These are phyloP conservation scores for Silurus glanis DNA, from an alignment of 2,113 vertebrate species.

Conservation along the genomic window DNA sequence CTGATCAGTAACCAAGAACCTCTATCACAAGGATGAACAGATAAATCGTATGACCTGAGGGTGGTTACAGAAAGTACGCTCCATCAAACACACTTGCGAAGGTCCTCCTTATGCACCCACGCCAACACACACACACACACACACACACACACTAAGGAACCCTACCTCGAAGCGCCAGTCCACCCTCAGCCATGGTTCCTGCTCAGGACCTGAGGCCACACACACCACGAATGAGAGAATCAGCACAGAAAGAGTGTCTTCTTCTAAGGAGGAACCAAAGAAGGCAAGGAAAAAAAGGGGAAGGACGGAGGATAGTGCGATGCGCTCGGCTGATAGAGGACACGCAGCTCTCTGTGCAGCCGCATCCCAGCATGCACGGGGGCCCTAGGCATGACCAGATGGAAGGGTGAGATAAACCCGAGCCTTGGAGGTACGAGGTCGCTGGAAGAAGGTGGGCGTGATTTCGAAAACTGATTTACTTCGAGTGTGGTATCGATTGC, in stretches of 20 bases:
- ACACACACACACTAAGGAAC: background rate
- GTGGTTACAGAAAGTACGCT: background rate
- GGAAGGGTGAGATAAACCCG: slow-evolving; percentile 21
- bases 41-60: background rate
- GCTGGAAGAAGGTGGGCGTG: background rate
- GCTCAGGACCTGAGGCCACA: background rate
- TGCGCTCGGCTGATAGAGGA: slow-evolving; percentile 56
- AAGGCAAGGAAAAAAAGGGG: slow-evolving; percentile 46
- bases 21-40: too few relatives aligned
- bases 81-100: background rate
- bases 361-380: slow-evolving; percentile 56
- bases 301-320: slow-evolving; percentile 38
- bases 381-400: slow-evolving; percentile 41
- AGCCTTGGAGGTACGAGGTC: background rate
- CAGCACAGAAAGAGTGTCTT: slow-evolving; percentile 43
- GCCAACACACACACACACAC: background rate
- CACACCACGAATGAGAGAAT: slow-evolving; percentile 29
- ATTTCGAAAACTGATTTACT: background rate
- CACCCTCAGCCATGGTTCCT: slow-evolving; percentile 62
- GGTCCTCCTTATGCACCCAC: background rate
- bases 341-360: slow-evolving; percentile 57
- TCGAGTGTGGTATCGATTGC: background rate
- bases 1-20: too few relatives aligned
- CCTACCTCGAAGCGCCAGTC: slow-evolving; percentile 70
- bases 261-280: slow-evolving; percentile 56